Evolutionary conservation across 2,797 vertebrate genomes (phyloP).

Genomic region (Sebastes minor): DNA sequence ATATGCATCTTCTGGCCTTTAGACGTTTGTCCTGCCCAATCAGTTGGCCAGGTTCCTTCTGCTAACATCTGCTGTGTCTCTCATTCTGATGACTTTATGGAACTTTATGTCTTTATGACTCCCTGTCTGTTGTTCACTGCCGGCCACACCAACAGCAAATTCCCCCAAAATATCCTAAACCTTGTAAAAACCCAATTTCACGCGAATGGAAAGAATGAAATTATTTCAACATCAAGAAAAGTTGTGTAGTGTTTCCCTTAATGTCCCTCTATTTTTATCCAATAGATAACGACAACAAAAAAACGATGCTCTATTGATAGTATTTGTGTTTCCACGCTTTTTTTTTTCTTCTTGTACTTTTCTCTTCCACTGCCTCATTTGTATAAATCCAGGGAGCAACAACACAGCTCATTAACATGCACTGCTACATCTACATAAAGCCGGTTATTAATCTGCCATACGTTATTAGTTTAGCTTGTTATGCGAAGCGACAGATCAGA

Average conservation of each 20-base stretch:
- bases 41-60: background rate
- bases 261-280: background rate
- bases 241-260: background rate
- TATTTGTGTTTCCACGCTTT: background rate
- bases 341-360: background rate
- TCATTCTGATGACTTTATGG: background rate
- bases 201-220: background rate
- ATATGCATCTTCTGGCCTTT: background rate
- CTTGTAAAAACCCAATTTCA: background rate
- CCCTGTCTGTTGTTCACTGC: background rate
- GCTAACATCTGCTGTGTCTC: background rate
- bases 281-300: background rate
- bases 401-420: conserved; percentile 1
- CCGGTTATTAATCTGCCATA: background rate
- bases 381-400: background rate
- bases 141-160: background rate
- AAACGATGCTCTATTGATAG: background rate
- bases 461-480: background rate
- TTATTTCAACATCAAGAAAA: rapidly evolving
- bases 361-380: background rate
- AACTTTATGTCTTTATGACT: background rate
- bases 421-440: background rate
- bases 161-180: background rate
- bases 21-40: background rate
- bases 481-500: conserved; percentile 58